These are phyloP conservation scores for Chiloscyllium plagiosum DNA, from an alignment of 2,113 vertebrate genomes.

Conservation along the genomic window DNA sequence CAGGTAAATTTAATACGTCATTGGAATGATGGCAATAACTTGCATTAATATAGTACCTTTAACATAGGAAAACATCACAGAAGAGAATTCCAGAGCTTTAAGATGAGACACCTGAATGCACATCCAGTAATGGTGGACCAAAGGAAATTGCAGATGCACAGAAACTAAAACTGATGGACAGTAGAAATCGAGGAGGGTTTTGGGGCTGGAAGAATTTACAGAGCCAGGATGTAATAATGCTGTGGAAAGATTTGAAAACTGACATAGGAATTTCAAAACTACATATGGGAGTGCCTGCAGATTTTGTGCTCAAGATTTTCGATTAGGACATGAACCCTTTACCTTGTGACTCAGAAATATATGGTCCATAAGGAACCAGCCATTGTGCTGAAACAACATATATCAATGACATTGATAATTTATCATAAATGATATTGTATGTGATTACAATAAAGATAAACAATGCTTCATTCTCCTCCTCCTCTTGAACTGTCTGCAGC, in stretches of 20 bases:
- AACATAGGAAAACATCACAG: not conserved
- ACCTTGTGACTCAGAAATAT: not conserved
- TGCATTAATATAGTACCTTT: not conserved
- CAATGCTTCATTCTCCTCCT: too few species aligned
- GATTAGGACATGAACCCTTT: not conserved
- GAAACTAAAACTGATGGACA: not conserved
- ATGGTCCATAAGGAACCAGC: not conserved
- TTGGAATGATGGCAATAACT: not conserved
- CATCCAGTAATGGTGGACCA: not conserved
- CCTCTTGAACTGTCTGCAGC: too few species aligned
- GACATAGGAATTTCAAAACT: not conserved
- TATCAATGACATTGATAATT: too few species aligned
- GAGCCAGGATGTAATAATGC: not conserved
- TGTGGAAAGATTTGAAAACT: too few species aligned
- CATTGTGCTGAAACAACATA: not conserved
- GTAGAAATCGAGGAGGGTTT: not conserved
- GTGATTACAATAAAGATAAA: too few species aligned
- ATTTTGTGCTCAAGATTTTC: not conserved
- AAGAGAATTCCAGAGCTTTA: not conserved
- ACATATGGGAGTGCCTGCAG: not conserved
- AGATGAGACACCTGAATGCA: not conserved
- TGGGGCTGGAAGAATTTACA: not conserved
- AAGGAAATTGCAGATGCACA: not conserved
- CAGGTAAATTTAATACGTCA: not conserved
- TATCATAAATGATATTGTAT: too few species aligned